Evolutionary conservation across 37 sponge, comb jelly and placozoan genomes (phyloP).

Genomic region (Spongia lamella): DNA sequence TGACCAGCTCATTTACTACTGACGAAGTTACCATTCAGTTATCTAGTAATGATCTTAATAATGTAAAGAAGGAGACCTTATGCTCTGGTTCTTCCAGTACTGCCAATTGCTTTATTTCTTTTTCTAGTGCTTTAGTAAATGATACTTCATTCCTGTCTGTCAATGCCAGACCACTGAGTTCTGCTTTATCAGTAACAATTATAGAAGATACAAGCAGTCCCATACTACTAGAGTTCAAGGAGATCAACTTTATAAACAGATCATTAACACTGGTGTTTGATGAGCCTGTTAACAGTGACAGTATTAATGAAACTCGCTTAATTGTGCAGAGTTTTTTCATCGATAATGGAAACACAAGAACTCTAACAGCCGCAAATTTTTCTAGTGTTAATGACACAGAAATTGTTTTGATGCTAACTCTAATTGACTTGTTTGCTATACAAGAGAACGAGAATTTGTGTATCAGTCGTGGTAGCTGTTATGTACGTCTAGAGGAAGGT

Average conservation of each 20-base stretch:
- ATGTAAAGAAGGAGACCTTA: conserved; percentile 40
- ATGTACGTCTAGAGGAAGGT: conserved; percentile 41
- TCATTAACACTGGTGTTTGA: conserved; percentile 71
- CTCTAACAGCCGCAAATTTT: conserved; percentile 1
- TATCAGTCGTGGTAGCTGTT: conserved; percentile 70
- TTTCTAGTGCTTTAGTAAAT: conserved; percentile 36
- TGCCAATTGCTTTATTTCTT: conserved; percentile 50
- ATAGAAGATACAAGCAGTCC: conserved; percentile 66
- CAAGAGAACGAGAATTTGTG: conserved; percentile 63
- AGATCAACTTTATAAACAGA: conserved; percentile 59
- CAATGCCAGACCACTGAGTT: conserved; percentile 25
- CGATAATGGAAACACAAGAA: conserved; percentile 11
- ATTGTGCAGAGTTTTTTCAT: conserved; percentile 56
- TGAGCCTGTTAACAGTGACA: conserved; percentile 61
- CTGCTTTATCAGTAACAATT: conserved; percentile 47
- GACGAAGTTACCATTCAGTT: conserved; percentile 27
- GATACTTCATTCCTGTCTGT: conserved; percentile 54
- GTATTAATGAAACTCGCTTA: conserved; percentile 31
- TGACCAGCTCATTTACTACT: background rate
- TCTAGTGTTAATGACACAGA: conserved; percentile 13
- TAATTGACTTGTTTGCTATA: conserved; percentile 54
- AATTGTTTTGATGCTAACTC: conserved; percentile 36
- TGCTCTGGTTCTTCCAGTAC: conserved; percentile 28
- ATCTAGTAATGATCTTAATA: conserved; percentile 48
- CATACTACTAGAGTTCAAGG: conserved; percentile 44